Evolutionary conservation across 2,888 invertebrate species (phyloP).

Genomic region (Archips crataeganus): DNA sequence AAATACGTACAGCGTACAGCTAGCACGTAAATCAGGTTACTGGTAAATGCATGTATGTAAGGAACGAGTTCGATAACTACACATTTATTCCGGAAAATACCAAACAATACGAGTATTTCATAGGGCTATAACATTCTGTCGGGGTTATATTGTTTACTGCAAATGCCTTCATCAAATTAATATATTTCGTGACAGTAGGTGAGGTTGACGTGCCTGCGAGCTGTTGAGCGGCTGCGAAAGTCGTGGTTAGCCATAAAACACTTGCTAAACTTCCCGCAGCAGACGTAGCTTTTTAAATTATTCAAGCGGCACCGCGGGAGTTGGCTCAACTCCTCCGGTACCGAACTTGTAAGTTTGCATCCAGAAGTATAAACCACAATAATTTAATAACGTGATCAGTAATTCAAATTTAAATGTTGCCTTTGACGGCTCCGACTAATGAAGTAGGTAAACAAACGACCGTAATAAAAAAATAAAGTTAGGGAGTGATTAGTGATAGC

Average conservation of each 20-base stretch:
- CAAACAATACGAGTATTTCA: neutral
- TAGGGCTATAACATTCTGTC: neutral
- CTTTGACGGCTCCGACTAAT: neutral
- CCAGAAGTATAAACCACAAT: slow-evolving; percentile 1
- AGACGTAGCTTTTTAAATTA: slow-evolving; percentile 21
- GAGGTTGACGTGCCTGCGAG: slow-evolving; percentile 6
- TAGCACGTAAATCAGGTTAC: neutral
- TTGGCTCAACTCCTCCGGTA: slow-evolving; percentile 2
- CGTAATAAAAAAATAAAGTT: neutral
- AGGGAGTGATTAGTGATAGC: neutral
- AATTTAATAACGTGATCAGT: slow-evolving; percentile 1
- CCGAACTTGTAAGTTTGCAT: slow-evolving; percentile 7
- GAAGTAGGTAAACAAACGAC: neutral
- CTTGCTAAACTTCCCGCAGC: neutral
- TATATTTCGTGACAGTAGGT: slow-evolving; percentile 13
- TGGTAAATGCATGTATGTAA: neutral
- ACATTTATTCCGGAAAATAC: neutral
- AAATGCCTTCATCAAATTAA: slow-evolving; percentile 9
- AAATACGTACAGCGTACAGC: neutral
- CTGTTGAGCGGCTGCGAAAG: slow-evolving; percentile 9
- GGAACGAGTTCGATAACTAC: neutral
- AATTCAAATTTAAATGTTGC: slow-evolving; percentile 1
- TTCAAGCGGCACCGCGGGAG: slow-evolving; percentile 9
- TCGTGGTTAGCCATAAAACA: slow-evolving; percentile 3
- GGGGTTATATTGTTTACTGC: neutral